Base-by-base conservation (phyloP, 2,888 invertebrate species). In the Troides aeacus region DNA sequence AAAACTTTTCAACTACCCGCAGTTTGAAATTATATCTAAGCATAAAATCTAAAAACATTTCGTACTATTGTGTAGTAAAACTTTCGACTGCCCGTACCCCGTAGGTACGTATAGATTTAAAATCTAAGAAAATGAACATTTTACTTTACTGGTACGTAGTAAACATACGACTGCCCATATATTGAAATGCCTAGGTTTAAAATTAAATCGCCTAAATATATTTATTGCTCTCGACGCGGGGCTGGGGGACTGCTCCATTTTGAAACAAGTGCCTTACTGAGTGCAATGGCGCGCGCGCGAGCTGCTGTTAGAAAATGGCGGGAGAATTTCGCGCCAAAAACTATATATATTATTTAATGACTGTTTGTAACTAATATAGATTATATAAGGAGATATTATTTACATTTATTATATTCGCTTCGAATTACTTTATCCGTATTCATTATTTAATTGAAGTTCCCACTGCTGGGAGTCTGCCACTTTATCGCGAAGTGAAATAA, bases 171-270 rank as follows among this genome's bases (percentile, higher is more conserved):
- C 50, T 50, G 18, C 50, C 50, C 18, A 18, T 18, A 50, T 50
- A 12, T 10, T 42, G 62, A 50, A 50, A 7, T 65, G 36, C 56
- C 50, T 65, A 68, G 57, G 69, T 70, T 68, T 71, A 64, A 64
- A 46, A 63, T 68, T 66, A 68, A 63, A 62, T 72, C 50, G 36
- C 15, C 66, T 71, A 46, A 24, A 72, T 67, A 65, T 74, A 74
- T 75, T 76, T 76, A 74, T 75, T 73, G 57, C 71, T 73, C 71
- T 73, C 73, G 66, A 69, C 71, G 72, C 74, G 74, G 75, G 77
- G 75, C 80, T 79, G 79, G 78, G 74, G 21, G 30, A 75, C 62
- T 63, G 71, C 66, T 78, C 81, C 81, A 82, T 81, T 83, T 81
- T 71, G 62, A 71, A 74, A 73, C 72, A 73, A 76, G 83, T 82